These are phyloP conservation scores for Nematolebias whitei DNA, from an alignment of 2,113 vertebrate genomes.

Conservation along the genomic window DNA sequence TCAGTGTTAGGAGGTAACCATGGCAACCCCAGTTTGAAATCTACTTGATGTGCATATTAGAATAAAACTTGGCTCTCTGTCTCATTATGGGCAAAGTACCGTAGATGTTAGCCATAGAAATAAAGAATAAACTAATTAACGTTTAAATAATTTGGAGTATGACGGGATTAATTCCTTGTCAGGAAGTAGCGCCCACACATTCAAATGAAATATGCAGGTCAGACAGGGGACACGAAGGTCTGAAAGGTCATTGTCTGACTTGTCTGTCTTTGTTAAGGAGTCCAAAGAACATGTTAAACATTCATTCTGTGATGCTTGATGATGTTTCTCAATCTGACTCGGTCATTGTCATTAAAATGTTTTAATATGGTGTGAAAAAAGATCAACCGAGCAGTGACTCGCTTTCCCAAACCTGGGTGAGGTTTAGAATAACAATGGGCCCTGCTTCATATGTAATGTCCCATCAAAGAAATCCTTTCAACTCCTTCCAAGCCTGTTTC, in stretches of 20 bases:
- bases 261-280: slow-evolving; percentile 14
- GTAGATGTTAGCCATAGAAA: not conserved
- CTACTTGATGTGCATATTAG: not conserved
- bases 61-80: not conserved
- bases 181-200: slow-evolving; percentile 11
- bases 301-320: slow-evolving; percentile 22
- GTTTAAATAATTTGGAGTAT: not conserved
- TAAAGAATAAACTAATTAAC: no score
- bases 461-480: not conserved
- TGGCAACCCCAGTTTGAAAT: slow-evolving; percentile 17
- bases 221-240: slow-evolving; percentile 31
- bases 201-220: slow-evolving; percentile 56
- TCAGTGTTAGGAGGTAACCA: slow-evolving; percentile 47
- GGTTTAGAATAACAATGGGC: slow-evolving; percentile 32
- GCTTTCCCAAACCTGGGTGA: not conserved
- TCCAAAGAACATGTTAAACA: slow-evolving; percentile 33
- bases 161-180: not conserved
- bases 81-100: no score
- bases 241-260: slow-evolving; percentile 33
- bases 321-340: slow-evolving; percentile 30
- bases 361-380: not conserved
- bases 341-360: not conserved
- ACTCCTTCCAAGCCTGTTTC: slow-evolving; percentile 2
- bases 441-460: slow-evolving; percentile 26
- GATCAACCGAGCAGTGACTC: not conserved